Evolutionary conservation across 2,113 vertebrate genomes (phyloP).

Genomic region (Albula goreensis): DNA sequence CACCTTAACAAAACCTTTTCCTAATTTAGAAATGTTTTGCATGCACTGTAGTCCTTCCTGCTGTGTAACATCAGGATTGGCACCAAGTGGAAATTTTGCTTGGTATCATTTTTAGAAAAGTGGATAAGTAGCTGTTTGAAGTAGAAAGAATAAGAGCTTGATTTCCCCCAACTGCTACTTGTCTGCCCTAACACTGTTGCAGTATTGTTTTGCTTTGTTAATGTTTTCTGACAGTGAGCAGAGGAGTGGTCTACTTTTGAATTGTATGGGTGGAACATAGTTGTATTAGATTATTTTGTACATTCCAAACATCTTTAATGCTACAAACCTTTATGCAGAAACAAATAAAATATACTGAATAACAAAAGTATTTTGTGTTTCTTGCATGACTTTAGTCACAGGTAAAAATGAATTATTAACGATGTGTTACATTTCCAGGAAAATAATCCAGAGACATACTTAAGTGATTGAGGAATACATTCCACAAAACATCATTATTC

Average conservation of each 20-base stretch:
- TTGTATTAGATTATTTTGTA: not conserved
- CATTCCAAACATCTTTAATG: not conserved
- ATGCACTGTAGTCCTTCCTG: not conserved
- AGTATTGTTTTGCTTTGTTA: not conserved
- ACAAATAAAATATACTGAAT: conserved; percentile 38
- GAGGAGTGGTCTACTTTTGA: not conserved
- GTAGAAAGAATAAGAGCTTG: not conserved
- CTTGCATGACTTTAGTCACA: not conserved
- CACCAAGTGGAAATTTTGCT: conserved; percentile 1
- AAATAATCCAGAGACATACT: not conserved
- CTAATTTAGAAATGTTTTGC: not conserved
- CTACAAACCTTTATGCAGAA: not conserved
- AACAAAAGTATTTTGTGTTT: not conserved
- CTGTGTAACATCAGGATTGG: conserved; percentile 3
- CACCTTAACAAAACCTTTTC: not conserved
- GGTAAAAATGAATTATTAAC: not conserved
- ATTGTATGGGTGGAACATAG: not conserved
- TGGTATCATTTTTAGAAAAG: not conserved
- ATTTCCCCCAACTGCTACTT: not conserved
- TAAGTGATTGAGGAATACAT: no score
- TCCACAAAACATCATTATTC: no score
- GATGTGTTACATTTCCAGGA: not conserved
- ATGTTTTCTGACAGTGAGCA: not conserved
- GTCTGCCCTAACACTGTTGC: not conserved
- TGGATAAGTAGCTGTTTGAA: not conserved